Percentiles rank a stretch among this genome's conserved stretches.
These are phyloP conservation scores for Drosophila sulfurigaster DNA, from an alignment of 1,140 invertebrate species.

Conservation along the genomic window DNA sequence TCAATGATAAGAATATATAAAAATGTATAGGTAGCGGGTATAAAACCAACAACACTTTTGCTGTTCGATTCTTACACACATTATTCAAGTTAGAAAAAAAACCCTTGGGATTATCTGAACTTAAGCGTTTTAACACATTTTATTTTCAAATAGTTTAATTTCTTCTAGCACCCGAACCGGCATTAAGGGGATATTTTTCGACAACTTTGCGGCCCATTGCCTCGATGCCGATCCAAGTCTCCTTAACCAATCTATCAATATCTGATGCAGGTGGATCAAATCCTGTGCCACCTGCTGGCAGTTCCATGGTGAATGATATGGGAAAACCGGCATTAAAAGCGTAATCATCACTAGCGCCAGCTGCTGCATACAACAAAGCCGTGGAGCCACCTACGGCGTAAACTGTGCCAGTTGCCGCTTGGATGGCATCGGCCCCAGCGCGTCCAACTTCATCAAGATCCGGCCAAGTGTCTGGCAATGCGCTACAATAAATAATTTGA, in stretches of 20 bases:
- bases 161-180: not conserved
- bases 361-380: slow-evolving; percentile 86
- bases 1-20: no score
- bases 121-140: no score
- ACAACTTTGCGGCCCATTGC: slow-evolving; percentile 73
- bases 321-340: slow-evolving; percentile 87
- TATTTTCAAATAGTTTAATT: not conserved
- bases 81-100: no score
- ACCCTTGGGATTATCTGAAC: no score
- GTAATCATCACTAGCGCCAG: slow-evolving; percentile 89
- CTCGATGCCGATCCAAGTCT: slow-evolving; percentile 89
- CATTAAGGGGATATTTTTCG: slow-evolving; percentile 65
- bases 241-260: slow-evolving; percentile 87
- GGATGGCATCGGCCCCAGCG: slow-evolving; percentile 84
- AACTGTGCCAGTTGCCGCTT: slow-evolving; percentile 84
- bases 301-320: slow-evolving; percentile 89
- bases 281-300: slow-evolving; percentile 87
- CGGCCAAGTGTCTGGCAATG: slow-evolving; percentile 74
- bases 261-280: slow-evolving; percentile 89
- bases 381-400: slow-evolving; percentile 88
- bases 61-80: no score
- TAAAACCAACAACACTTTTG: no score
- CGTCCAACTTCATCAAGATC: slow-evolving; percentile 84
- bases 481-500: slow-evolving; percentile 18
- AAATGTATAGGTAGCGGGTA: no score